Conservation (phyloP, 1,140 invertebrate genomes). For the Lasaia peninsularis region DNA sequence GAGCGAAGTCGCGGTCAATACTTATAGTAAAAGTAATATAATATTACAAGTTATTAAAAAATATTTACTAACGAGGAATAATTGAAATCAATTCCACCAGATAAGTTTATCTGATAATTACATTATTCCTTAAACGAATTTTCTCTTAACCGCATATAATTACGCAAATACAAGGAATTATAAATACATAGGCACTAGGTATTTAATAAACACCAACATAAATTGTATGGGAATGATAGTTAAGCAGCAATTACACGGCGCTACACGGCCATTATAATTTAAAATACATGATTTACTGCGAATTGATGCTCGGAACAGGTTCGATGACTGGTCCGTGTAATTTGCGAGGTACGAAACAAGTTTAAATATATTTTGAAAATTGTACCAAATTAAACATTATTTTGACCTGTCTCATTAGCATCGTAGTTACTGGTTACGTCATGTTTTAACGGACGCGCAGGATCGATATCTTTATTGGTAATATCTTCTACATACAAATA, state of each 20-base stretch:
- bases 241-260: background rate
- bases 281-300: background rate
- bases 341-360: background rate
- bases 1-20: too few species aligned
- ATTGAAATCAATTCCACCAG: too few species aligned
- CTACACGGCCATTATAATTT: background rate
- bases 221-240: background rate
- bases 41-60: too few species aligned
- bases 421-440: background rate
- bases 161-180: background rate
- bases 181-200: background rate
- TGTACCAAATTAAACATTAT: background rate
- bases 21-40: too few species aligned
- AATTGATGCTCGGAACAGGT: constrained; percentile 1
- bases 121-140: background rate
- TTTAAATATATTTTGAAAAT: background rate
- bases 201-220: background rate
- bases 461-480: too few species aligned
- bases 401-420: constrained; percentile 2
- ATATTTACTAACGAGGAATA: too few species aligned
- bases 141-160: background rate
- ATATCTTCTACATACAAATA: too few species aligned
- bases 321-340: background rate
- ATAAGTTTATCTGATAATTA: background rate
- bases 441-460: background rate